phyloP scores from a whole-genome alignment of 2,888 invertebrate species.

The Chrysomela aeneicollis region DNA sequence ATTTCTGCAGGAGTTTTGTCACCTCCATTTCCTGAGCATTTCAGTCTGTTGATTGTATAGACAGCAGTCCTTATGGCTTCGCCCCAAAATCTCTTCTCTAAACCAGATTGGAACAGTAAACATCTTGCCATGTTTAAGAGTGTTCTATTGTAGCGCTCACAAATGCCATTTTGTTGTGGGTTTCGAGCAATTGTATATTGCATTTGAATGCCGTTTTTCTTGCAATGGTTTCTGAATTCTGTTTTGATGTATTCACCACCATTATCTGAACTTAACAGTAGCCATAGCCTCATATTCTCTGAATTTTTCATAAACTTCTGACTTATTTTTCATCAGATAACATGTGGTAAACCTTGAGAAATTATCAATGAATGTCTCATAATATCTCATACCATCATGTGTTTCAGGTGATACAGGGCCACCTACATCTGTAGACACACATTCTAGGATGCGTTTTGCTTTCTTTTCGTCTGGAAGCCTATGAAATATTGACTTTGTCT shows the following conservation, averaged over 20 bases:
- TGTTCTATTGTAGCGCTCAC: conserved; percentile 17
- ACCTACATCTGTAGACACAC: conserved; percentile 51
- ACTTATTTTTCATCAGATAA: conserved; percentile 41
- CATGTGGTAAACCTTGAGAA: conserved; percentile 40
- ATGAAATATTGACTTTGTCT: neutral
- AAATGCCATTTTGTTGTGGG: conserved; percentile 41
- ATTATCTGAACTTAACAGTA: conserved; percentile 42
- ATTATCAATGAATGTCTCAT: conserved; percentile 46
- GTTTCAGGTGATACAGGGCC: conserved; percentile 49
- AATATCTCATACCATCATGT: conserved; percentile 43
- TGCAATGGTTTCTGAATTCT: conserved; percentile 34
- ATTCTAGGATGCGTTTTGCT: conserved; percentile 36
- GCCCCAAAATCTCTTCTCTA: conserved; percentile 7
- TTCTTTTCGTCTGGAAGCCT: neutral
- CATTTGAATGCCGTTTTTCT: conserved; percentile 34
- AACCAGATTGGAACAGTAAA: neutral
- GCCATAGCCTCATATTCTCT: conserved; percentile 36
- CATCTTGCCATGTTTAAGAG: conserved; percentile 1
- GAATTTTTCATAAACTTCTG: conserved; percentile 36
- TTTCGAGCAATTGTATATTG: conserved; percentile 35
- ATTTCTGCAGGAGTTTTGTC: conserved; percentile 14
- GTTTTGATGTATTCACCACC: conserved; percentile 35
- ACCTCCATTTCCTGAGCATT: neutral
- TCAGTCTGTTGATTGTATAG: conserved; percentile 5
- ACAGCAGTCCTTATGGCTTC: conserved; percentile 9